phyloP scores from a whole-genome alignment of 2,888 invertebrate species.

The Cheilosia vernalis region DNA sequence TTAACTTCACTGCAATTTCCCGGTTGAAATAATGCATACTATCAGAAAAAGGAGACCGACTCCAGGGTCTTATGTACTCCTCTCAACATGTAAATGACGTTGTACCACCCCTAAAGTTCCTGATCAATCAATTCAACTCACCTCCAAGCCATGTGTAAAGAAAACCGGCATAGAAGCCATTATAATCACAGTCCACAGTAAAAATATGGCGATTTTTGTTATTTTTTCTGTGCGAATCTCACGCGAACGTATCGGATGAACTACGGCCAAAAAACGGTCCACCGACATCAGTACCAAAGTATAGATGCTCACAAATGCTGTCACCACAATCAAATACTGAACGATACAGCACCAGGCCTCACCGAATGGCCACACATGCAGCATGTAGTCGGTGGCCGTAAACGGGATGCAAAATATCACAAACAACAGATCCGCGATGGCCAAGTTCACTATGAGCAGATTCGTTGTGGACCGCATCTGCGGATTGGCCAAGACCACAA shows the following conservation, averaged over 20 bases:
- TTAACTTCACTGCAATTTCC: too few species aligned
- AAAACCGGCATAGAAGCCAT: slow-evolving; percentile 89
- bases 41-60: too few species aligned
- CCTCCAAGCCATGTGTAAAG: slow-evolving; percentile 89
- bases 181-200: slow-evolving; percentile 91
- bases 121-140: slow-evolving; percentile 77
- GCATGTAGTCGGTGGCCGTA: slow-evolving; percentile 94
- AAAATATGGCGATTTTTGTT: slow-evolving; percentile 89
- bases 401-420: slow-evolving; percentile 97
- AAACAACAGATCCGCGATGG: slow-evolving; percentile 94
- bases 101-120: too few species aligned
- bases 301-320: slow-evolving; percentile 96
- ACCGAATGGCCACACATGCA: slow-evolving; percentile 95
- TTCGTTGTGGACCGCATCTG: slow-evolving; percentile 97
- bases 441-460: slow-evolving; percentile 94
- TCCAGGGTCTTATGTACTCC: too few species aligned
- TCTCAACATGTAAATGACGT: too few species aligned
- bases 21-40: too few species aligned
- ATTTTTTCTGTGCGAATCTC: slow-evolving; percentile 91
- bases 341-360: slow-evolving; percentile 94
- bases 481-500: slow-evolving; percentile 93
- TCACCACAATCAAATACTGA: slow-evolving; percentile 95
- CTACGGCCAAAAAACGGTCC: slow-evolving; percentile 95
- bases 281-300: slow-evolving; percentile 96
- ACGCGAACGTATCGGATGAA: slow-evolving; percentile 94